These are phyloP conservation scores for Procavia capensis DNA, from an alignment of 2,113 vertebrate genomes.

Conservation along the genomic window DNA sequence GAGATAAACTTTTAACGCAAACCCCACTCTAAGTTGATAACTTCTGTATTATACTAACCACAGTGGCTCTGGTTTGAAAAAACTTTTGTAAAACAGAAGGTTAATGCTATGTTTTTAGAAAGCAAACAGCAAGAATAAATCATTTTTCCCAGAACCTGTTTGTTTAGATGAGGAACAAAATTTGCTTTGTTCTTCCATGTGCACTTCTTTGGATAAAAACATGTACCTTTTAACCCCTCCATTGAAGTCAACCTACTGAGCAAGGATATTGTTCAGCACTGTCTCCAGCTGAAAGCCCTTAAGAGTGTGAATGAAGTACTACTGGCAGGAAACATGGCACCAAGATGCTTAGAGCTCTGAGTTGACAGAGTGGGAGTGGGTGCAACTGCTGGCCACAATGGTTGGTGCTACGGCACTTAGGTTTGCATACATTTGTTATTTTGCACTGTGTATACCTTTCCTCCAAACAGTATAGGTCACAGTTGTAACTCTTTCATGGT, in stretches of 20 bases:
- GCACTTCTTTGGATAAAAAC: background rate
- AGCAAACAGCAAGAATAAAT: constrained; percentile 12
- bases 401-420: background rate
- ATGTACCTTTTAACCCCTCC: background rate
- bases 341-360: background rate
- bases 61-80: background rate
- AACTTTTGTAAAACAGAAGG: background rate
- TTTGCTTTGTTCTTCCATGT: constrained; percentile 30
- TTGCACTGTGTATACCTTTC: background rate
- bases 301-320: background rate
- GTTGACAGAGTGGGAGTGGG: background rate
- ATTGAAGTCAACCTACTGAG: background rate
- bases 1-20: background rate
- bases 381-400: background rate
- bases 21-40: background rate
- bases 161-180: constrained; percentile 15
- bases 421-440: background rate
- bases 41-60: background rate
- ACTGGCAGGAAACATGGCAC: background rate
- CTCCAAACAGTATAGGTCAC: background rate
- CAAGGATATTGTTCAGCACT: background rate
- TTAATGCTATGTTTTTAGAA: constrained; percentile 15
- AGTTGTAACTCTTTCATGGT: background rate
- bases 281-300: background rate
- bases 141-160: background rate